These are phyloP conservation scores for Capitulum mitella DNA, from an alignment of 2,888 invertebrate genomes.

Conservation along the genomic window DNA sequence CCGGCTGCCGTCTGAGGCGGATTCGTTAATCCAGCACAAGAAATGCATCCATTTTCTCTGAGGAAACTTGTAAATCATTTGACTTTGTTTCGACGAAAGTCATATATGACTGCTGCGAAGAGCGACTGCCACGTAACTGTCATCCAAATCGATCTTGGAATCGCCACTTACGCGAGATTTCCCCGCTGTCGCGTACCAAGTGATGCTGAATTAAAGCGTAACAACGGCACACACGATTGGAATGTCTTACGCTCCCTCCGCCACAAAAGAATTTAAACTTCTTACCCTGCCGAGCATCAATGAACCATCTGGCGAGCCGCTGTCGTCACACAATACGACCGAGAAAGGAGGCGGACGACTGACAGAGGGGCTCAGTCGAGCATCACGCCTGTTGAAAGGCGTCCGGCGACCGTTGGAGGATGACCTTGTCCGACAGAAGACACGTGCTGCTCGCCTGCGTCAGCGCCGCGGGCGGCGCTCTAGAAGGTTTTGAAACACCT, in stretches of 20 bases:
- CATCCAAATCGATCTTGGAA: no score
- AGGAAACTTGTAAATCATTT: no score
- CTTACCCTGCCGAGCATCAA: neutral
- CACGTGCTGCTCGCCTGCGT: neutral
- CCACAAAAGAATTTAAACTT: constrained; percentile 17
- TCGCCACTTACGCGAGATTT: no score
- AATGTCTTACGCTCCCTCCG: neutral
- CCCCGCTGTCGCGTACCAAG: no score
- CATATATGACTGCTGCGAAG: no score
- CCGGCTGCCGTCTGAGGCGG: neutral
- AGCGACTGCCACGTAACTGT: no score
- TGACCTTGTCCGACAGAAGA: neutral
- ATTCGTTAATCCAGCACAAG: neutral
- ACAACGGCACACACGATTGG: constrained; percentile 5
- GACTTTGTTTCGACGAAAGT: no score
- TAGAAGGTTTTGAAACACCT: neutral
- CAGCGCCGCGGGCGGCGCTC: neutral
- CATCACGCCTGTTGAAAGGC: neutral
- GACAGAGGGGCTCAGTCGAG: no score
- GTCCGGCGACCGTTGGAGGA: neutral
- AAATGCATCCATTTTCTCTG: no score
- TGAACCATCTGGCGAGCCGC: neutral
- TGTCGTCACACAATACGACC: no score
- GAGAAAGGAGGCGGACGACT: no score
- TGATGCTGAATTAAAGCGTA: no score